Conservation (phyloP, 2,888 invertebrate genomes). For the Phyto melanocephala region DNA sequence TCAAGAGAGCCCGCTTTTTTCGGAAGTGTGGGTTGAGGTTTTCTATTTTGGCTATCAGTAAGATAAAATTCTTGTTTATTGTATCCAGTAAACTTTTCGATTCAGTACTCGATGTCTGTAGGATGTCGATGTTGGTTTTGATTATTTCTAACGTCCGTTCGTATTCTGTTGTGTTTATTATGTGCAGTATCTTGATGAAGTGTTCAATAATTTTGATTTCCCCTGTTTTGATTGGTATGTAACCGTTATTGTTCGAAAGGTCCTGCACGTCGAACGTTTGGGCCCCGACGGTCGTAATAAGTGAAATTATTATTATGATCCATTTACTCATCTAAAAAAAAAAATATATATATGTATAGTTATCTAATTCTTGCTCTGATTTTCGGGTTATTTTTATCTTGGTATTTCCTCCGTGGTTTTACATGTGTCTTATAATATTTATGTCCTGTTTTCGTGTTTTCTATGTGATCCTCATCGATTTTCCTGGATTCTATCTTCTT, state of each 20-base stretch:
- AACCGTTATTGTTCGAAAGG: conserved; percentile 21
- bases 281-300: not conserved
- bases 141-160: no score
- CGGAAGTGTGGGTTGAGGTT: not conserved
- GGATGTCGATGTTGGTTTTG: no score
- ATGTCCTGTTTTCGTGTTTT: not conserved
- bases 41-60: not conserved
- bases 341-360: not conserved
- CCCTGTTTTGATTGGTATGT: conserved; percentile 29
- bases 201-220: conserved; percentile 20
- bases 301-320: not conserved
- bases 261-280: conserved; percentile 15
- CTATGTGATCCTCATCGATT: not conserved
- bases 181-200: conserved; percentile 6
- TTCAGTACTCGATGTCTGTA: not conserved
- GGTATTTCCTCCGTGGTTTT: not conserved
- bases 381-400: not conserved
- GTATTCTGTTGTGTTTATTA: conserved; percentile 20
- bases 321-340: not conserved
- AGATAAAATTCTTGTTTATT: not conserved
- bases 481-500: conserved; percentile 7
- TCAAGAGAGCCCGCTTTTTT: not conserved
- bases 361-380: not conserved
- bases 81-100: not conserved
- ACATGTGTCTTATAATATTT: not conserved